A percentile compares a stretch with the other conserved stretches of the same genome.
Conservation (phyloP, 2,113 vertebrate species). For the Bos taurus region ARS-UCD2.0 NC_037328.1:3650001-3650500, state of each 20-base stretch:
- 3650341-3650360: background rate
- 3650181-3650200: background rate
- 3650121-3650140: background rate
- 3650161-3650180: background rate
- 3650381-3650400: background rate
- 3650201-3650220: background rate
- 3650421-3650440: background rate
- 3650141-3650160: too few species aligned
- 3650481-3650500: background rate
- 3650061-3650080: too few species aligned
- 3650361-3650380: background rate
- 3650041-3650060: background rate
- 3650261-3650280: background rate
- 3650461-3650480: background rate
- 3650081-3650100: background rate
- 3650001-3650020: too few species aligned
- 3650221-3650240: too few species aligned
- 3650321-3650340: background rate
- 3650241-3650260: background rate
- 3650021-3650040: background rate
- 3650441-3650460: background rate
- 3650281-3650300: background rate
- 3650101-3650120: background rate
- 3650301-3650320: background rate
- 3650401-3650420: background rate